A percentile compares a stretch with the other conserved stretches of the same genome.
phyloP scores from a whole-genome alignment of 2,888 invertebrate species.

The Ormia ochracea region DNA sequence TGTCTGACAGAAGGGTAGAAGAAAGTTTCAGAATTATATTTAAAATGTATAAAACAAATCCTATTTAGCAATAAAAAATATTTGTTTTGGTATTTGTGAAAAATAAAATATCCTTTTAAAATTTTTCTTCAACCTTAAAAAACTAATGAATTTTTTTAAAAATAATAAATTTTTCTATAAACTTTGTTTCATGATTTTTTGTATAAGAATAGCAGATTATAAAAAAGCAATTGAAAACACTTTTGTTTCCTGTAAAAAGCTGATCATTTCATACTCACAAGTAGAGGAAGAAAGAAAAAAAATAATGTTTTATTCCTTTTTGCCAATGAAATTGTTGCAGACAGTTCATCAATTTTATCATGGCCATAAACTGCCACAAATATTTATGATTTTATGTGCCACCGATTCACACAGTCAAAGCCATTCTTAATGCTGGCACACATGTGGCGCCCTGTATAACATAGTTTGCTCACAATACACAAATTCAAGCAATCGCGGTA shows the following conservation, averaged over 20 bases:
- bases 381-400: constrained; percentile 36
- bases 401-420: constrained; percentile 18
- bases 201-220: background rate
- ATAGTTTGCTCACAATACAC: background rate
- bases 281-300: background rate
- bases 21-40: background rate
- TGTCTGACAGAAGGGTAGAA: no score
- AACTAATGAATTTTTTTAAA: no score
- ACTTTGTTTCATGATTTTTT: background rate
- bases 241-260: background rate
- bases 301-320: background rate
- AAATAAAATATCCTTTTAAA: no score
- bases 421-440: background rate
- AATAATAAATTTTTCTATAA: no score
- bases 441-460: background rate
- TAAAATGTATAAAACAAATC: background rate
- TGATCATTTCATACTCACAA: background rate
- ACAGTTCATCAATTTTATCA: constrained; percentile 42
- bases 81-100: no score
- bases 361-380: constrained; percentile 29
- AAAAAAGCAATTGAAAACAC: background rate
- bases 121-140: no score
- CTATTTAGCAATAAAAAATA: background rate
- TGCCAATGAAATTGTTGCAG: constrained; percentile 38
- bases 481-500: constrained; percentile 7